phyloP scores from a whole-genome alignment of 2,888 invertebrate species.

The Andrena bicolor region DNA sequence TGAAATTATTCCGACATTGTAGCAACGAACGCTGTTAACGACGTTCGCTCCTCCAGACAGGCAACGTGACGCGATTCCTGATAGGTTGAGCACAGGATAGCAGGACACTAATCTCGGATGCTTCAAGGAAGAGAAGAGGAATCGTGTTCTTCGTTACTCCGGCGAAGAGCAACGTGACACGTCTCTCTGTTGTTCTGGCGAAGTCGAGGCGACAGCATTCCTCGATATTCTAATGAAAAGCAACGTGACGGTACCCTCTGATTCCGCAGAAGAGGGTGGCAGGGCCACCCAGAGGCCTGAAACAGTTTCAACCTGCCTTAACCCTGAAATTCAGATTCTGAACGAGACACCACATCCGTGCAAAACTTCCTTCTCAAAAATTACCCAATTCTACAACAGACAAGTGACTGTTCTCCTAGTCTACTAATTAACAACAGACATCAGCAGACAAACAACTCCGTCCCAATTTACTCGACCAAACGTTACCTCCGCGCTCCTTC shows the following conservation, averaged over 20 bases:
- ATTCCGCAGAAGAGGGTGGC: not conserved
- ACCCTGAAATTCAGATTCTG: too few relatives aligned
- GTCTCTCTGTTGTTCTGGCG: constrained; percentile 43
- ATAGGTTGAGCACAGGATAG: not conserved
- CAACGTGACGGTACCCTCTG: constrained; percentile 30
- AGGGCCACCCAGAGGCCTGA: not conserved
- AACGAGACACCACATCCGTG: too few relatives aligned
- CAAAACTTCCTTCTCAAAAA: too few relatives aligned
- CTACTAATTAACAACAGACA: not conserved
- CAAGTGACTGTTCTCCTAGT: too few relatives aligned
- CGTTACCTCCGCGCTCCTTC: constrained; percentile 28
- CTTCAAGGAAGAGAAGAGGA: constrained; percentile 23
- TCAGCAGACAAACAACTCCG: not conserved
- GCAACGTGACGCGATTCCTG: constrained; percentile 27
- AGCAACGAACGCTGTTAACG: not conserved
- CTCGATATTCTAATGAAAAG: constrained; percentile 60
- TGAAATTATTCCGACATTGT: not conserved
- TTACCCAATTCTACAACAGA: too few relatives aligned
- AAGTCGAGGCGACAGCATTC: constrained; percentile 50
- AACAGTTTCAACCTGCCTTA: too few relatives aligned
- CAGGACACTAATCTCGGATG: constrained; percentile 38
- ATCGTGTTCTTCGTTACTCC: constrained; percentile 52
- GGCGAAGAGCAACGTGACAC: constrained; percentile 43
- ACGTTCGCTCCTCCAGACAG: not conserved
- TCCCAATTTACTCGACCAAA: not conserved